Conservation (phyloP, 2,113 vertebrate species). For the Pteruthius melanotis region DNA sequence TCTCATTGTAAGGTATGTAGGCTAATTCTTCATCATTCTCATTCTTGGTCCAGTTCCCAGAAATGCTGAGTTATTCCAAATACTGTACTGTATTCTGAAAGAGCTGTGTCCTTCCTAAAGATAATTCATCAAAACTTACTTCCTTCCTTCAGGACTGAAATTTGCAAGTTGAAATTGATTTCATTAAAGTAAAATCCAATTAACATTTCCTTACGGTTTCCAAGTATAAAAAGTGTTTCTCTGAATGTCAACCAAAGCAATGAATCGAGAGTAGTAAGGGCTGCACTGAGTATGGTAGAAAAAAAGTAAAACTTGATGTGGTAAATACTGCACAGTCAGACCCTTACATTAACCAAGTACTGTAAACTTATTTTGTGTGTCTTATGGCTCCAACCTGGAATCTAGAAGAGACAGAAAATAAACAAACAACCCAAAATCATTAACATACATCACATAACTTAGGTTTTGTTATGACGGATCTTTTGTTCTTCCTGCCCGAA, state of each 20-base stretch:
- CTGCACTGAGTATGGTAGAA: fast-evolving
- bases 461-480: not conserved
- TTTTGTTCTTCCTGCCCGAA: not conserved
- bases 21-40: not conserved
- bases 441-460: not conserved
- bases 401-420: not conserved
- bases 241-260: not conserved
- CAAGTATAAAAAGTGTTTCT: not conserved
- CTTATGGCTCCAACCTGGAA: not conserved
- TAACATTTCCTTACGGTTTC: not conserved
- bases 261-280: not conserved
- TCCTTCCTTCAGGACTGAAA: not conserved
- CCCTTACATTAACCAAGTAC: not conserved
- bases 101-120: not conserved
- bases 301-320: not conserved
- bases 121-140: not conserved
- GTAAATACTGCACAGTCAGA: not conserved
- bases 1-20: not conserved
- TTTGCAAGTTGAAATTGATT: not conserved
- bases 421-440: not conserved
- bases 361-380: not conserved
- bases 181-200: not conserved
- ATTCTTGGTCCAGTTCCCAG: not conserved
- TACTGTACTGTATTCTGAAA: not conserved
- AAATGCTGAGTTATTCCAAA: not conserved